Evolutionary conservation across 2,113 vertebrate species (phyloP).

Genomic region (Peromyscus californicus): DNA sequence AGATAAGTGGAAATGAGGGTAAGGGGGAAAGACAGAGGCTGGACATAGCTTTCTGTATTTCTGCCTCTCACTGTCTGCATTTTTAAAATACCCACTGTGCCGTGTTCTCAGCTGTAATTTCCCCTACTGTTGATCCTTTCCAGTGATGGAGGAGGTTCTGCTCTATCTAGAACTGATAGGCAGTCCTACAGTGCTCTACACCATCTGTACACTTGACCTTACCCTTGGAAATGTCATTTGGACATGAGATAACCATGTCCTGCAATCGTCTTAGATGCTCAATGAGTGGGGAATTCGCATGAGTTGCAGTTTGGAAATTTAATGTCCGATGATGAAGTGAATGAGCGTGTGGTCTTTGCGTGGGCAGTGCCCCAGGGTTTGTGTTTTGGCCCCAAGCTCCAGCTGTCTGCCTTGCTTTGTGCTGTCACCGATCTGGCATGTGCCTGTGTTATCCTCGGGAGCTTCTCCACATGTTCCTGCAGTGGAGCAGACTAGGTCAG

Average conservation of each 20-base stretch:
- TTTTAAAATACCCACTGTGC: not conserved
- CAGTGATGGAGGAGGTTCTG: not conserved
- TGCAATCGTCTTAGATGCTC: conserved; percentile 18
- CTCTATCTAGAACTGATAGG: conserved; percentile 30
- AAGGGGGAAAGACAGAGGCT: not conserved
- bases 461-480: not conserved
- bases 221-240: not conserved
- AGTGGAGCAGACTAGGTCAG: not conserved
- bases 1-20: not conserved
- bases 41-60: not conserved
- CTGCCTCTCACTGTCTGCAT: not conserved
- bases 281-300: conserved; percentile 5
- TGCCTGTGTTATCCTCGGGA: not conserved
- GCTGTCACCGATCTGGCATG: not conserved
- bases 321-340: not conserved
- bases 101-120: not conserved
- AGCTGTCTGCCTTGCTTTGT: not conserved
- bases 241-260: not conserved
- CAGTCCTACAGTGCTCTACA: not conserved
- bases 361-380: not conserved
- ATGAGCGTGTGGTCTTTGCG: not conserved
- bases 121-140: not conserved
- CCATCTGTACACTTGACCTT: not conserved
- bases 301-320: not conserved
- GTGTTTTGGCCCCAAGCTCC: not conserved